Percentiles rank a stretch among this genome's conserved stretches.
Conservation (phyloP, 2,888 invertebrate genomes). For the Emmelina monodactyla region DNA sequence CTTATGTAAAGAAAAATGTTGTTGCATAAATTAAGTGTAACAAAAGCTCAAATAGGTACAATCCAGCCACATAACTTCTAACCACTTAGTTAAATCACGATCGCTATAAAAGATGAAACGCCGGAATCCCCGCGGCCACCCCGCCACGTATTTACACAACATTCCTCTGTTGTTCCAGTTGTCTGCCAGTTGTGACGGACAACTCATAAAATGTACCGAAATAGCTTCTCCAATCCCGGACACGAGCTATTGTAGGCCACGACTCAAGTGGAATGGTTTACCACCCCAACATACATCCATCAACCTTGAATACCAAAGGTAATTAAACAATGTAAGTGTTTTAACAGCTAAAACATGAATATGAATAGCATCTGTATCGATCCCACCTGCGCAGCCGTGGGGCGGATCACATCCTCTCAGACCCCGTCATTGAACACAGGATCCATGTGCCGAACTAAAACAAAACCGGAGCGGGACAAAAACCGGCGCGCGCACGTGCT, state of each 20-base stretch:
- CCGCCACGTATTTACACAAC: background rate
- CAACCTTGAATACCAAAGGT: too few species aligned
- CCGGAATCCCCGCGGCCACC: background rate
- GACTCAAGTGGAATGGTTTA: constrained; percentile 18
- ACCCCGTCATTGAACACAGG: constrained; percentile 11
- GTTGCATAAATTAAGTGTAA: too few species aligned
- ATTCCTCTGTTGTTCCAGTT: constrained; percentile 24
- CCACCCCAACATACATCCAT: too few species aligned
- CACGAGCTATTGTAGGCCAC: constrained; percentile 21
- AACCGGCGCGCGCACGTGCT: constrained; percentile 30
- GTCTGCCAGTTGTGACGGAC: constrained; percentile 18
- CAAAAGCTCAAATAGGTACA: too few species aligned
- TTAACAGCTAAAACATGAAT: background rate
- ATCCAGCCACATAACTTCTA: too few species aligned
- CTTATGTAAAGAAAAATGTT: too few species aligned
- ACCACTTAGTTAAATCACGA: too few species aligned
- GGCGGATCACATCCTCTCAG: constrained; percentile 5
- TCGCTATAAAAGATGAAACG: background rate
- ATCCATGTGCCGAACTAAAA: constrained; percentile 12
- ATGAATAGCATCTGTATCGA: constrained; percentile 18
- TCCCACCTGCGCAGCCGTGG: constrained; percentile 16
- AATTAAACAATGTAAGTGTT: too few species aligned
- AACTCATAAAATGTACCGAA: constrained; percentile 22
- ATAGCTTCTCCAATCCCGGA: constrained; percentile 17
- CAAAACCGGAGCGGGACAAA: constrained; percentile 12